These are phyloP conservation scores for Periophthalmus modestus DNA, from an alignment of 2,113 vertebrate genomes.

Conservation along the genomic window DNA sequence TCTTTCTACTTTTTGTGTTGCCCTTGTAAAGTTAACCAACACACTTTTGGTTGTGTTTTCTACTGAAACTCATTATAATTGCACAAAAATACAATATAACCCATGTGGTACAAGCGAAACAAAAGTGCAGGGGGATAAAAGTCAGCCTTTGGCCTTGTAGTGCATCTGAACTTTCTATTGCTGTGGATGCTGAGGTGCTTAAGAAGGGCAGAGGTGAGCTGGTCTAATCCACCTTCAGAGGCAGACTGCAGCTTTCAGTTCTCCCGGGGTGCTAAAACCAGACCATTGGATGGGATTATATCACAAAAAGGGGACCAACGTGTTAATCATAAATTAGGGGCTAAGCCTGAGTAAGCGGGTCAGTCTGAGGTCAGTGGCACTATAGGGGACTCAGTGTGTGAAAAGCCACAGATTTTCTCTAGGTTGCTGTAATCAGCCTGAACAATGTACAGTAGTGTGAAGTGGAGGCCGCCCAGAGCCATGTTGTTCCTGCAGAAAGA, in stretches of 20 bases:
- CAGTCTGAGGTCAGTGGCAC: slow-evolving; percentile 60
- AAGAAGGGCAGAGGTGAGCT: slow-evolving; percentile 55
- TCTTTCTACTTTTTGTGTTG: no score
- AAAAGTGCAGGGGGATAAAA: neutral
- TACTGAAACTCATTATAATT: neutral
- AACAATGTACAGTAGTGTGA: slow-evolving; percentile 64
- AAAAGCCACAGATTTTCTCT: slow-evolving; percentile 56
- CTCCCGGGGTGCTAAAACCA: slow-evolving; percentile 61
- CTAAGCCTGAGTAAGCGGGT: slow-evolving; percentile 59
- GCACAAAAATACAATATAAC: neutral
- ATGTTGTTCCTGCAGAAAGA: slow-evolving; percentile 43
- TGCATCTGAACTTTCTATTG: slow-evolving; percentile 15
- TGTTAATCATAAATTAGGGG: slow-evolving; percentile 72
- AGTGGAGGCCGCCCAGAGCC: slow-evolving; percentile 21
- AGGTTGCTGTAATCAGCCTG: slow-evolving; percentile 43
- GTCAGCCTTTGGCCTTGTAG: neutral
- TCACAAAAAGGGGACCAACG: slow-evolving; percentile 57
- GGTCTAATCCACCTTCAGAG: slow-evolving; percentile 50
- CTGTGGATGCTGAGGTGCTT: slow-evolving; percentile 35
- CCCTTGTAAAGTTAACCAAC: neutral
- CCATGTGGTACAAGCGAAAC: neutral
- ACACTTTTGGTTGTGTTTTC: neutral
- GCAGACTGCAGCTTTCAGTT: slow-evolving; percentile 47
- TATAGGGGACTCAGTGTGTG: slow-evolving; percentile 50
- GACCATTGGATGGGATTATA: slow-evolving; percentile 61